A percentile compares a stretch with the other conserved stretches of the same genome.
phyloP scores from a whole-genome alignment of 2,888 invertebrate species.

The Calephelis perditalis region DNA sequence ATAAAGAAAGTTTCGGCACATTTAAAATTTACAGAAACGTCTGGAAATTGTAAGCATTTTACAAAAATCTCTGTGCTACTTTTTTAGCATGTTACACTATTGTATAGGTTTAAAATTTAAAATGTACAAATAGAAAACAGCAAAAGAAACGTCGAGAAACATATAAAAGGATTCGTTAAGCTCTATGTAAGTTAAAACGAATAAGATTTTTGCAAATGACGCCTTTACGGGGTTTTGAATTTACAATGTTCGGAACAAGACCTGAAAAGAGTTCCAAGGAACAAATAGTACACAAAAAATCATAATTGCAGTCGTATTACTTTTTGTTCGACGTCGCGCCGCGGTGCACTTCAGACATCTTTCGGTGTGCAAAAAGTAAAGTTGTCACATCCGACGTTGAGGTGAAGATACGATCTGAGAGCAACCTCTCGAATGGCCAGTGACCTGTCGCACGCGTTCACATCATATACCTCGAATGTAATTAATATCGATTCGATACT shows the following conservation, averaged over 20 bases:
- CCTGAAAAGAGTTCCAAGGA: constrained; percentile 9
- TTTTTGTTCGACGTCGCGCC: constrained; percentile 54
- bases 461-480: constrained; percentile 22
- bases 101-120: too few species aligned
- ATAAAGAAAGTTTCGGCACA: too few species aligned
- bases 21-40: too few species aligned
- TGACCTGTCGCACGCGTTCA: constrained; percentile 43
- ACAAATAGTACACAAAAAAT: constrained; percentile 22
- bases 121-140: too few species aligned
- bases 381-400: constrained; percentile 52
- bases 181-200: too few species aligned
- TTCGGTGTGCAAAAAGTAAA: constrained; percentile 50
- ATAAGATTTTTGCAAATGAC: neutral
- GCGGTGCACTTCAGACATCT: constrained; percentile 60
- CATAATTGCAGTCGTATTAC: constrained; percentile 35
- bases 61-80: too few species aligned
- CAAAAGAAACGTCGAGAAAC: too few species aligned
- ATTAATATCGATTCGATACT: constrained; percentile 21
- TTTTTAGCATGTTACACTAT: too few species aligned
- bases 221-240: constrained; percentile 13
- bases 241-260: constrained; percentile 11
- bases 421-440: constrained; percentile 52
- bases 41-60: too few species aligned
- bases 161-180: neutral
- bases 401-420: constrained; percentile 52